phyloP scores from a whole-genome alignment of 2,797 vertebrate species.

The Molossus alvarezi region DNA sequence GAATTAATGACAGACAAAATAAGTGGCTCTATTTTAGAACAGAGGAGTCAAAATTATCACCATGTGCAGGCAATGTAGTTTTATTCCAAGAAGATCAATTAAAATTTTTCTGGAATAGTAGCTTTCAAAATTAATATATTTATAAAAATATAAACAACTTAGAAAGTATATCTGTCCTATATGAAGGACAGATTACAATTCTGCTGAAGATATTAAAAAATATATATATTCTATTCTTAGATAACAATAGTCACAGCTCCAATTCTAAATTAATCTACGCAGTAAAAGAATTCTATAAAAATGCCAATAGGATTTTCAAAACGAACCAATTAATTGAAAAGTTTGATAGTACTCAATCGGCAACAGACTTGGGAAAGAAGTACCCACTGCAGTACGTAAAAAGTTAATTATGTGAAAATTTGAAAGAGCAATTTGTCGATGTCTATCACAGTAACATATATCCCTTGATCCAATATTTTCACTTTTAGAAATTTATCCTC shows the following conservation, averaged over 20 bases:
- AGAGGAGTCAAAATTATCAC: background rate
- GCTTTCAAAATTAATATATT: background rate
- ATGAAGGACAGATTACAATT: background rate
- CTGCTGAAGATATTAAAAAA: background rate
- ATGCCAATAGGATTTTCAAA: conserved; percentile 18
- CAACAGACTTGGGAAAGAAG: background rate
- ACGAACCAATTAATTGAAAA: background rate
- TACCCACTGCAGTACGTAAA: background rate
- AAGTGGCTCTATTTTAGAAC: background rate
- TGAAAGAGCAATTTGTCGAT: background rate
- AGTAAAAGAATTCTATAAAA: background rate
- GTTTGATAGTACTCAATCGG: background rate
- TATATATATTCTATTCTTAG: background rate
- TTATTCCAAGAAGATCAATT: conserved; percentile 34
- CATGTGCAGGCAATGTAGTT: background rate
- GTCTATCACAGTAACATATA: background rate
- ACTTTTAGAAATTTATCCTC: conserved; percentile 19
- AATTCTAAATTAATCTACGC: background rate
- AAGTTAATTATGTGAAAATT: background rate
- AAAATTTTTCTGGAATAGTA: background rate
- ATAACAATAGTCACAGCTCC: background rate
- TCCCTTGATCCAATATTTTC: background rate
- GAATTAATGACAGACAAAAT: background rate
- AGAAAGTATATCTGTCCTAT: background rate
- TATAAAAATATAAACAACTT: background rate